Percentiles rank a stretch among this genome's conserved stretches.
These are phyloP conservation scores for Chrysopilus asiliformis DNA, from an alignment of 2,888 invertebrate genomes.

Conservation along the genomic window DNA sequence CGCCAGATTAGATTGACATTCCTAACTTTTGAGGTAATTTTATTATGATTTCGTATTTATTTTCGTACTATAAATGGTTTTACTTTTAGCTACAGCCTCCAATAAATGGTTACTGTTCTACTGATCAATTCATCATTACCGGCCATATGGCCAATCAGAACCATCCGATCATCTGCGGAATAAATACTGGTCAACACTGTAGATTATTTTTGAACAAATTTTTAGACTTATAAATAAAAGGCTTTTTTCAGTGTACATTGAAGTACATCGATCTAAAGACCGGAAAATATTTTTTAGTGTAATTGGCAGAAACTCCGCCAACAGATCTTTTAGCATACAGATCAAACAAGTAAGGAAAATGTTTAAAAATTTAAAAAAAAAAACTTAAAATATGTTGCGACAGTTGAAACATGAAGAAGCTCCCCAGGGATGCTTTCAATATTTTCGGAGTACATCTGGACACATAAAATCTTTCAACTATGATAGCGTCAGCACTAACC, in stretches of 20 bases:
- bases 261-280: constrained; percentile 48
- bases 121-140: constrained; percentile 55
- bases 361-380: background rate
- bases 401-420: constrained; percentile 36
- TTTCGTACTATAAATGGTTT: background rate
- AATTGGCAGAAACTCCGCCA: constrained; percentile 42
- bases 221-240: too few species aligned
- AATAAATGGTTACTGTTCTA: constrained; percentile 50
- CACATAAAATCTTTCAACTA: constrained; percentile 59
- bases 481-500: constrained; percentile 42
- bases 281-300: constrained; percentile 49
- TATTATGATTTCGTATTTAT: background rate
- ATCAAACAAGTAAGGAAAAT: constrained; percentile 39
- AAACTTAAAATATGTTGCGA: constrained; percentile 12
- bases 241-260: constrained; percentile 51
- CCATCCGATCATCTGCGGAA: constrained; percentile 60
- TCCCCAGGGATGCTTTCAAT: constrained; percentile 53
- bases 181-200: constrained; percentile 66
- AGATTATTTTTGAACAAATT: constrained; percentile 23
- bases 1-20: constrained; percentile 59
- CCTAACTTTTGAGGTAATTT: constrained; percentile 49
- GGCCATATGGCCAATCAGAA: constrained; percentile 55
- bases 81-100: constrained; percentile 48
- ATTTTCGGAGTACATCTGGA: constrained; percentile 45
- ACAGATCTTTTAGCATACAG: constrained; percentile 50